These are phyloP conservation scores for Pelodytes ibericus DNA, from an alignment of 2,797 vertebrate species.

Conservation along the genomic window DNA sequence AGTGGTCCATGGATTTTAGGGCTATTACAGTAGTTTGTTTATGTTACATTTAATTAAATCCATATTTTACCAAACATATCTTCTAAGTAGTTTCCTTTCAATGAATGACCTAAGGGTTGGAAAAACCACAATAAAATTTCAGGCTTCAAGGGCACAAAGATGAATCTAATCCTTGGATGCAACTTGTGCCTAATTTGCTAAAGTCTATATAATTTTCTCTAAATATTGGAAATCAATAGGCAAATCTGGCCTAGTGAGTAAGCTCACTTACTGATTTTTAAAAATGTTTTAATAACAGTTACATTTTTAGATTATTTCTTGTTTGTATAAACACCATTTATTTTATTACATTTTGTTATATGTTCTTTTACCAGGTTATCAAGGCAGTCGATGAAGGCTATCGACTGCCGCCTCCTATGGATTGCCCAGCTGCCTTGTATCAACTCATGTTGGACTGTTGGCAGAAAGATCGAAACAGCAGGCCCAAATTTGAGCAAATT, in stretches of 20 bases:
- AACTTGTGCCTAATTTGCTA: constrained; percentile 7
- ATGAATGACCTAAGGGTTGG: constrained; percentile 16
- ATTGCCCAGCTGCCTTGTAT: constrained; percentile 96
- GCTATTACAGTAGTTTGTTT: constrained; percentile 37
- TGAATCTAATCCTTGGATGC: not conserved
- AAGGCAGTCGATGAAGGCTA: constrained; percentile 98
- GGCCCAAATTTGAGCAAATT: constrained; percentile 97
- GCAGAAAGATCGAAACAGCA: constrained; percentile 98
- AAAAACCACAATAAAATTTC: not conserved
- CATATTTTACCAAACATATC: constrained; percentile 13
- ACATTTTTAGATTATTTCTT: not conserved
- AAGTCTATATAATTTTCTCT: not conserved
- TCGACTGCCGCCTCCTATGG: constrained; percentile 95
- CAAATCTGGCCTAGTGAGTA: not conserved
- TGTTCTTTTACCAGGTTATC: constrained; percentile 81
- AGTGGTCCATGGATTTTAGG: constrained; percentile 36
- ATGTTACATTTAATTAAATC: constrained; percentile 41
- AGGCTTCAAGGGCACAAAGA: not conserved
- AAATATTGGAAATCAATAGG: not conserved
- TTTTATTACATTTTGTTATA: not conserved
- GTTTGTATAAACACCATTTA: not conserved
- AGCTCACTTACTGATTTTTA: no score
- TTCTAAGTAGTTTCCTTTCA: constrained; percentile 45
- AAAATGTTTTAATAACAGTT: not conserved
- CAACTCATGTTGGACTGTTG: constrained; percentile 99